Evolutionary conservation across 2,888 invertebrate genomes (phyloP).

Genomic region (Vanessa cardui): DNA sequence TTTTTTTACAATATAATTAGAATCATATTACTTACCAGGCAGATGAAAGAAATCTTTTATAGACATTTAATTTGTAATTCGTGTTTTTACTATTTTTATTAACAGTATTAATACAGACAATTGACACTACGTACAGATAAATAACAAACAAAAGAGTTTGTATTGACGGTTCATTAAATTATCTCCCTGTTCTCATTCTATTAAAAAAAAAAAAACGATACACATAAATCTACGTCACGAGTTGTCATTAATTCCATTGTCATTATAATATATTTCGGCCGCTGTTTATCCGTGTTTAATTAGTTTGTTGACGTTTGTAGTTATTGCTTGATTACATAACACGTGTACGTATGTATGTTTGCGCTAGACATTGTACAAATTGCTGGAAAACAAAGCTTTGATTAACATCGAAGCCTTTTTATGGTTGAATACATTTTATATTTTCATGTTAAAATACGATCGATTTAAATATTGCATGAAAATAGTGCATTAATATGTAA

Average conservation of each 20-base stretch:
- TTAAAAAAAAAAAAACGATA: too few species aligned
- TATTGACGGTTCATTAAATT: too few species aligned
- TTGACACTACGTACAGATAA: too few species aligned
- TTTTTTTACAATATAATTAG: too few species aligned
- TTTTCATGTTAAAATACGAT: conserved; percentile 2
- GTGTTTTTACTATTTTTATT: too few species aligned
- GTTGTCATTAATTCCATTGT: conserved; percentile 6
- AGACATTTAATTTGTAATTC: too few species aligned
- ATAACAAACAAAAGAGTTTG: too few species aligned
- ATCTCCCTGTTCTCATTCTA: too few species aligned
- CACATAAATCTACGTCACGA: too few species aligned
- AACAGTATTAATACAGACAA: too few species aligned
- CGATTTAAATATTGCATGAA: neutral
- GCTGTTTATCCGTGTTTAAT: conserved; percentile 14
- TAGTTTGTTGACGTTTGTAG: conserved; percentile 8
- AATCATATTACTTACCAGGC: too few species aligned
- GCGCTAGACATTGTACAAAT: conserved; percentile 9
- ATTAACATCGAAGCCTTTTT: conserved; percentile 11
- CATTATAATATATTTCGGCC: conserved; percentile 4
- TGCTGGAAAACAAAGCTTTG: conserved; percentile 10
- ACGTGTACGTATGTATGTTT: conserved; percentile 4
- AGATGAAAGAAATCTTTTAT: too few species aligned
- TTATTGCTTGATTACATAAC: conserved; percentile 14
- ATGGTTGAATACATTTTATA: conserved; percentile 5
- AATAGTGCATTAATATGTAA: neutral